Conservation (phyloP, 2,888 invertebrate genomes). For the Ctena decussata region DNA sequence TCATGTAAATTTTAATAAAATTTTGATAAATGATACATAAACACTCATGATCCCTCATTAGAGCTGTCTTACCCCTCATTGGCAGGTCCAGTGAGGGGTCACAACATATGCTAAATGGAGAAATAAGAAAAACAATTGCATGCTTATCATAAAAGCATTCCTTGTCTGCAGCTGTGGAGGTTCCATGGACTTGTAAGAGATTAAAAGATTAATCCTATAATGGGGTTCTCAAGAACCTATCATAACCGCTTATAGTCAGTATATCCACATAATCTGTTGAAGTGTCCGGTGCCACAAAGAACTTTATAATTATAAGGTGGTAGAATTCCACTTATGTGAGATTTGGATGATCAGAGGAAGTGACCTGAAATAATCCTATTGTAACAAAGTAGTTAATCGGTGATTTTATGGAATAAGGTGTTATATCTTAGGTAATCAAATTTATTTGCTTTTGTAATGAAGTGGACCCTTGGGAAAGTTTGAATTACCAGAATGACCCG, state of each 20-base stretch:
- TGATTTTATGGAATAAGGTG: constrained; percentile 5
- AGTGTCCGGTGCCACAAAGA: not conserved
- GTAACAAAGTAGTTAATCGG: not conserved
- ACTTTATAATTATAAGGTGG: not conserved
- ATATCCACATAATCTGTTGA: not conserved
- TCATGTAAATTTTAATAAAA: no score
- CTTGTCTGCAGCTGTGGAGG: no score
- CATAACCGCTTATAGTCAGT: not conserved
- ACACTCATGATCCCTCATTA: no score
- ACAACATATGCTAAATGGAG: no score
- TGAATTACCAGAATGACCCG: no score
- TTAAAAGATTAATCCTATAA: not conserved
- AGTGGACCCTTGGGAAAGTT: not conserved
- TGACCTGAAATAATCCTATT: not conserved
- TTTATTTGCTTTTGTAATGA: not conserved
- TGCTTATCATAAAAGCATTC: no score
- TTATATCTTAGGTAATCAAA: not conserved
- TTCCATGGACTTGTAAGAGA: not conserved
- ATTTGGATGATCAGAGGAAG: not conserved
- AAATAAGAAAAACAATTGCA: no score
- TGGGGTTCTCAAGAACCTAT: not conserved
- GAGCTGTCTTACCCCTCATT: no score
- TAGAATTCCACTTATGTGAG: not conserved
- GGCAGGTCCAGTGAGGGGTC: no score
- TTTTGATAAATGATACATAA: no score